These are phyloP conservation scores for Thunnus thynnus DNA, from an alignment of 2,113 vertebrate species.

Conservation along the genomic window DNA sequence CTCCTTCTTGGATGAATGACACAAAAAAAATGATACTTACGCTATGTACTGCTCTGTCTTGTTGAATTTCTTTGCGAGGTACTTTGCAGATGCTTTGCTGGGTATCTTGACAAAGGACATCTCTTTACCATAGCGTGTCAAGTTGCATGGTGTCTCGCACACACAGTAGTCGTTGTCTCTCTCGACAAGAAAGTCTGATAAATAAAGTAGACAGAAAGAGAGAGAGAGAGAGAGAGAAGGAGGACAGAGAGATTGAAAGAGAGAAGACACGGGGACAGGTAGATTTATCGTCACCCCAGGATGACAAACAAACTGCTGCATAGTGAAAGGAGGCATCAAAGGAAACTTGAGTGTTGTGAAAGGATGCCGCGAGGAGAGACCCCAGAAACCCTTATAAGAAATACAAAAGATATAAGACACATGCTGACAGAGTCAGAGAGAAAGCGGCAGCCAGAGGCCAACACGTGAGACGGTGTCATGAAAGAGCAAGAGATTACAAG, in stretches of 20 bases:
- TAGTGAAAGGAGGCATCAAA: slow-evolving; percentile 39
- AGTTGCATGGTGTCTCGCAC: slow-evolving; percentile 97
- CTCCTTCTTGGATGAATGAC: background rate
- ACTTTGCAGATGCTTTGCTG: slow-evolving; percentile 98
- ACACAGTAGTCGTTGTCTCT: slow-evolving; percentile 96
- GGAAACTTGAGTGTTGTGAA: slow-evolving; percentile 7
- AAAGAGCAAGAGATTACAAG: slow-evolving; percentile 39
- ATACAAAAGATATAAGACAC: slow-evolving; percentile 29
- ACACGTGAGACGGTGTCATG: slow-evolving; percentile 7
- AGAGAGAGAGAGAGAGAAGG: background rate
- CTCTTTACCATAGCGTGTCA: slow-evolving; percentile 97
- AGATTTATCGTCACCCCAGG: slow-evolving; percentile 23
- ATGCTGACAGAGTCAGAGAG: slow-evolving; percentile 24
- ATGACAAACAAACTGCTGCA: slow-evolving; percentile 47
- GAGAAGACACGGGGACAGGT: slow-evolving; percentile 19
- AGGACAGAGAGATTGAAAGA: slow-evolving; percentile 4
- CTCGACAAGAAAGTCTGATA: slow-evolving; percentile 96
- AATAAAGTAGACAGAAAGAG: background rate
- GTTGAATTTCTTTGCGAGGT: slow-evolving; percentile 99
- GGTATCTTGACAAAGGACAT: slow-evolving; percentile 99
- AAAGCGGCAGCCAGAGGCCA: slow-evolving; percentile 37
- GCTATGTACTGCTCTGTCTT: slow-evolving; percentile 98
- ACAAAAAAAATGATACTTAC: slow-evolving; percentile 80
- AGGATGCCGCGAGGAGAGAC: slow-evolving; percentile 4
- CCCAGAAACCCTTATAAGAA: slow-evolving; percentile 32